Evolutionary conservation across 23 tunicate genomes (phyloP), one percentile per base, ranked within the genome.

Genomic region (Botrylloides violaceus): DNA sequence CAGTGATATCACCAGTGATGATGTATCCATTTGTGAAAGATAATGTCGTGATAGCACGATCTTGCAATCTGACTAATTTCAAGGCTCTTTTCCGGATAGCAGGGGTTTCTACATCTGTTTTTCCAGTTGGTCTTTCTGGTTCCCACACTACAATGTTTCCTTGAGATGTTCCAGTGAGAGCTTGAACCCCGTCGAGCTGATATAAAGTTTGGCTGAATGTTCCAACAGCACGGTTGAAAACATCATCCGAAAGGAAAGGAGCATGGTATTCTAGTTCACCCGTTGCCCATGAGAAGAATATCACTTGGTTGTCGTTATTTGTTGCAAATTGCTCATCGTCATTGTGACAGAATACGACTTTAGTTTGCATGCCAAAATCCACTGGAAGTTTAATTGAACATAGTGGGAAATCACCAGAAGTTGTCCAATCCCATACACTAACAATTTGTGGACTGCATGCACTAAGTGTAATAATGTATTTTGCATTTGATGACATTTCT

Each of bases 121-220:
- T 81, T 38, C 38, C 60, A 49, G 58, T 64, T 15, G 88, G 60
- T 31, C 89, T 59, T 32, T 74, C 82, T 21, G 97, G 97, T 49
- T 78, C 74, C 97, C 97, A 90, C 34, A 90, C 97, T 9, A 77
- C 97, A 49, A 90, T 61, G 66, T 90, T 83, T 7, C 97, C 97
- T 19, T 65, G 77, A 5, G 85, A 83, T 39, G 97, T 90, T n/a
- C 92, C 84, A 0, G 97, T 83, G 33, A 90, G 55, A 3, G 80
- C 86, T 55, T 80, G 66, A 3, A 32, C 48, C 3, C 77, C 76
- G 35, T 49, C 29, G 36, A 83, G 81, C 66, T 78, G 97, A 56
- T 80, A 90, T 32, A 90, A 49, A 7, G 97, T 34, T 29, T 80
- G 81, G 34, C 79, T 90, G 60, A 65, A 90, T 25, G 73, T 28